phyloP scores from a whole-genome alignment of 1,140 invertebrate species.

The Magallana gigas region DNA sequence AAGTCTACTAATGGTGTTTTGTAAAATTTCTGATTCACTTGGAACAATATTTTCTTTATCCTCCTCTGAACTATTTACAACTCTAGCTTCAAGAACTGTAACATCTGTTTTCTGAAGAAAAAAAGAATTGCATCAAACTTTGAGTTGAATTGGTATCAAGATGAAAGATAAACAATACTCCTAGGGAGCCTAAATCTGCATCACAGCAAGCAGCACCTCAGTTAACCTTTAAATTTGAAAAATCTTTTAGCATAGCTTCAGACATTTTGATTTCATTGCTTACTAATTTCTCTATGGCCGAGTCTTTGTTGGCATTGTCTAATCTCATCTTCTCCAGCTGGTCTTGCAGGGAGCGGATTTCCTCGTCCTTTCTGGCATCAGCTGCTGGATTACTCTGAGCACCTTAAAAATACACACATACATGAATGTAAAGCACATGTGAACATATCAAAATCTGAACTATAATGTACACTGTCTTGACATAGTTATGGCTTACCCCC shows the following conservation, averaged over 20 bases:
- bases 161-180: too few relatives aligned
- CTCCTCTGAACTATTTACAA: slow-evolving; percentile 64
- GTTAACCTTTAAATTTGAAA: too few relatives aligned
- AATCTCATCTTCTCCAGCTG: slow-evolving; percentile 65
- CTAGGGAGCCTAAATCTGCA: too few relatives aligned
- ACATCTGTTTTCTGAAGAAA: slow-evolving; percentile 69
- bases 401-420: slow-evolving; percentile 36
- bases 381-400: slow-evolving; percentile 43
- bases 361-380: slow-evolving; percentile 67
- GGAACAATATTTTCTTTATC: slow-evolving; percentile 71
- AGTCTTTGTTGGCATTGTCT: slow-evolving; percentile 71
- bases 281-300: slow-evolving; percentile 70
- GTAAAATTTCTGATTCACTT: slow-evolving; percentile 69
- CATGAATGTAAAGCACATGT: background rate
- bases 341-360: slow-evolving; percentile 66
- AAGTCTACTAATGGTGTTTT: slow-evolving; percentile 69
- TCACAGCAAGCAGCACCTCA: too few relatives aligned
- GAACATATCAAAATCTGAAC: too few relatives aligned
- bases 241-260: too few relatives aligned
- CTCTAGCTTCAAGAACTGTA: slow-evolving; percentile 64
- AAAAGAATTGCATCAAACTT: slow-evolving; percentile 31
- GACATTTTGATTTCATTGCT: slow-evolving; percentile 31
- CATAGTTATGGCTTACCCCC: too few relatives aligned
- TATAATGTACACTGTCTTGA: too few relatives aligned
- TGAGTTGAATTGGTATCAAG: too few relatives aligned